A percentile compares a stretch with the other conserved stretches of the same genome.
Conservation (phyloP, 2,888 invertebrate species). For the Platynereis dumerilii region DNA sequence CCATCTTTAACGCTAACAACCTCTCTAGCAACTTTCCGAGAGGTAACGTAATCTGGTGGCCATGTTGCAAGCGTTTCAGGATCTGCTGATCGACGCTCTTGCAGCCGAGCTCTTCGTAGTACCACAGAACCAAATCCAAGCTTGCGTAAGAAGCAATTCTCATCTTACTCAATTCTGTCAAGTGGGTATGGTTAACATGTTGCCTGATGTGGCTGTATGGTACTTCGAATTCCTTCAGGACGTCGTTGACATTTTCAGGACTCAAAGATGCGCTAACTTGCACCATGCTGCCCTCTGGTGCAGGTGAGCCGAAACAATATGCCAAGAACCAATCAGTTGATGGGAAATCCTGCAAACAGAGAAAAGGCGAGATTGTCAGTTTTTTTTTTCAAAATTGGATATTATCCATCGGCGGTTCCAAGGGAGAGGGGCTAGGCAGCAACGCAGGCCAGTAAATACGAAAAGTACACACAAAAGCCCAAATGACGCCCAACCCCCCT, state of each 20-base stretch:
- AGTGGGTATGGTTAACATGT: slow-evolving; percentile 34
- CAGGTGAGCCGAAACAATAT: slow-evolving; percentile 55
- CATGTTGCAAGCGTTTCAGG: slow-evolving; percentile 43
- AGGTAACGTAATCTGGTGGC: slow-evolving; percentile 50
- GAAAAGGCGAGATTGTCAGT: no score
- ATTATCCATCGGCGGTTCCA: no score
- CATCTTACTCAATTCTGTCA: slow-evolving; percentile 54
- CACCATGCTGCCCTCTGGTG: slow-evolving; percentile 52
- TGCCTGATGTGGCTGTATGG: slow-evolving; percentile 55
- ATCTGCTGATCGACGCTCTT: slow-evolving; percentile 52
- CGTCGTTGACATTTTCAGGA: slow-evolving; percentile 54
- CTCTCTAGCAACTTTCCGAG: slow-evolving; percentile 62
- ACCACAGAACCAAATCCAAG: slow-evolving; percentile 60
- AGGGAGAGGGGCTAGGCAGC: no score
- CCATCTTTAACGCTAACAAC: slow-evolving; percentile 50
- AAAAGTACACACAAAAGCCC: no score
- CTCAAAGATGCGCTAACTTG: slow-evolving; percentile 46
- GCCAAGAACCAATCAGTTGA: slow-evolving; percentile 59
- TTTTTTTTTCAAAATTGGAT: no score
- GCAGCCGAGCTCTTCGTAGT: slow-evolving; percentile 60
- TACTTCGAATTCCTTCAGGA: slow-evolving; percentile 50
- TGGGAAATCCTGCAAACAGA: slow-evolving; percentile 55
- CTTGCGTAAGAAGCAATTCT: slow-evolving; percentile 51
- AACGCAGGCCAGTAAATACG: no score
- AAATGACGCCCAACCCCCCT: no score